phyloP scores from a whole-genome alignment of 2,113 vertebrate species.

The Tiliqua scincoides region DNA sequence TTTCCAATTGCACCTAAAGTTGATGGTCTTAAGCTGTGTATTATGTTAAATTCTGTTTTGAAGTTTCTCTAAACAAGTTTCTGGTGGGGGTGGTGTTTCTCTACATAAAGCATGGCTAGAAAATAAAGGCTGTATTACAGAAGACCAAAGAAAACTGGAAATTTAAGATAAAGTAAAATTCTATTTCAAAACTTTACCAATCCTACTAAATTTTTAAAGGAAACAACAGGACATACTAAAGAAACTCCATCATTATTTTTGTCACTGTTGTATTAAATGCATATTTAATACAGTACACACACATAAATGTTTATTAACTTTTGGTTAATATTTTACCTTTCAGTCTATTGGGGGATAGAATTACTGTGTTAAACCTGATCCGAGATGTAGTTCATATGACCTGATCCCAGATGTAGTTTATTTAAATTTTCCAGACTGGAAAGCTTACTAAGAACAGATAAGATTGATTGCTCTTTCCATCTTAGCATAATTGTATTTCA shows the following conservation, averaged over 20 bases:
- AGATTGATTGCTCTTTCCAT: conserved; percentile 83
- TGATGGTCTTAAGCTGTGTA: neutral
- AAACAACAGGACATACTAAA: neutral
- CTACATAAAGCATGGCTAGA: conserved; percentile 8
- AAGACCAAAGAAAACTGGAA: neutral
- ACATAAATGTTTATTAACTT: conserved; percentile 60
- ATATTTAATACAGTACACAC: conserved; percentile 48
- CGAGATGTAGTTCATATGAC: conserved; percentile 74
- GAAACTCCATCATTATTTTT: conserved; percentile 12
- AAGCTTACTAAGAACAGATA: conserved; percentile 82
- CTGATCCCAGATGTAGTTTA: conserved; percentile 76
- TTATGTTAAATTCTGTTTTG: conserved; percentile 8
- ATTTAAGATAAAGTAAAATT: neutral
- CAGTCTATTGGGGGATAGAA: conserved; percentile 66
- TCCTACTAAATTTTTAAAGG: conserved; percentile 9
- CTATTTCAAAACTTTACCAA: conserved; percentile 14
- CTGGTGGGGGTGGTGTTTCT: neutral
- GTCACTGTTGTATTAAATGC: conserved; percentile 36
- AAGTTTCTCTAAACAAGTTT: neutral
- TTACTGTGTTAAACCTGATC: conserved; percentile 75
- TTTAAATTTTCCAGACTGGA: conserved; percentile 85
- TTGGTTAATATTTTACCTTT: conserved; percentile 70
- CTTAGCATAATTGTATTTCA: conserved; percentile 87
- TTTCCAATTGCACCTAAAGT: neutral
- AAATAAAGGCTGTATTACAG: neutral